Evolutionary conservation across 2,113 vertebrate genomes (phyloP).

Genomic region (Hiodon alosoides): DNA sequence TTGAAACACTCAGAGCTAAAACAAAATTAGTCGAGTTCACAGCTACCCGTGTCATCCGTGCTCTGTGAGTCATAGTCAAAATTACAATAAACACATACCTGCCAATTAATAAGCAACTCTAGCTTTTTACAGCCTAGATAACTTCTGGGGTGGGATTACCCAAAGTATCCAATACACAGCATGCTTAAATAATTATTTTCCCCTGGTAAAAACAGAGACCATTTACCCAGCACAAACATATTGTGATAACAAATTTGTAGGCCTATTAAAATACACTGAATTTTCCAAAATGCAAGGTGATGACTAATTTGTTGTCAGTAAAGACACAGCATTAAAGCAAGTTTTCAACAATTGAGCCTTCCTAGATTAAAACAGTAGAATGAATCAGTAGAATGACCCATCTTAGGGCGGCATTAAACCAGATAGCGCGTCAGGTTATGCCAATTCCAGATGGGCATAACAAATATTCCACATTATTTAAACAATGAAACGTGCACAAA

Average conservation of each 20-base stretch:
- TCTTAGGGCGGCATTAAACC: too few species aligned
- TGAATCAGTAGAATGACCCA: too few species aligned
- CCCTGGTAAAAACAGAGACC: neutral
- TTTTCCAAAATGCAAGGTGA: neutral
- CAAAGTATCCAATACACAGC: neutral
- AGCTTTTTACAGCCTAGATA: neutral
- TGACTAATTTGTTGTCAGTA: slow-evolving; percentile 1
- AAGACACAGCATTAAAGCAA: neutral
- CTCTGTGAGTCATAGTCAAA: too few species aligned
- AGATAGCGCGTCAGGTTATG: neutral
- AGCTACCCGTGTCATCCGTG: too few species aligned
- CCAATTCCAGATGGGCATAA: neutral
- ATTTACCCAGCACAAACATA: neutral
- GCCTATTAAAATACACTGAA: slow-evolving; percentile 1
- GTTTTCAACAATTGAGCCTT: neutral
- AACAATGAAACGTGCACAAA: too few species aligned
- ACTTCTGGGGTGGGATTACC: neutral
- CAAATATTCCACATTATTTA: too few species aligned
- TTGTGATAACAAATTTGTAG: neutral
- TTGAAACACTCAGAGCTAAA: neutral
- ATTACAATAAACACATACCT: too few species aligned
- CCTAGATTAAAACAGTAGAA: neutral
- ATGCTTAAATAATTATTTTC: neutral
- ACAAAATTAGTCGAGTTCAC: neutral
- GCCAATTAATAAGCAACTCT: too few species aligned